These are phyloP conservation scores for Aculops lycopersici DNA, from an alignment of 1,140 invertebrate species.

Conservation along the genomic window DNA sequence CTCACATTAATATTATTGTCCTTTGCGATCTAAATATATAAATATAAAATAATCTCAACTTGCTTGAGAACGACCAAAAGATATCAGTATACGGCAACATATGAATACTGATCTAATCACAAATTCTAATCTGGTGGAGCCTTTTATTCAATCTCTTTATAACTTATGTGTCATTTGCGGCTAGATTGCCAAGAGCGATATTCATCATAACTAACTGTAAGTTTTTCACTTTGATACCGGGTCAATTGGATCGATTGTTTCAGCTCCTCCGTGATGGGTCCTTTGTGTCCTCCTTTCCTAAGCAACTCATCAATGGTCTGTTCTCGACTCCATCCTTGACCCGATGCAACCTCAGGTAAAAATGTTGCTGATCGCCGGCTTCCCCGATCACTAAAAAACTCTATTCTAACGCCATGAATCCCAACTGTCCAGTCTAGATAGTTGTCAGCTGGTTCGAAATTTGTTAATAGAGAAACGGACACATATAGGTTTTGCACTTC, in stretches of 20 bases:
- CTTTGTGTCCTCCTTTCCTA: constrained; percentile 81
- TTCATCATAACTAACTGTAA: constrained; percentile 45
- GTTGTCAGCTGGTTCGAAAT: constrained; percentile 77
- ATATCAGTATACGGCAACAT: no score
- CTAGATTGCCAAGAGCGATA: constrained; percentile 22
- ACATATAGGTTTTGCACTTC: constrained; percentile 70
- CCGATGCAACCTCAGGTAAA: constrained; percentile 75
- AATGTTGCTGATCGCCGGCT: constrained; percentile 83
- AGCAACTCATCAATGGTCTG: constrained; percentile 91
- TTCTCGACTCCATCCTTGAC: constrained; percentile 90
- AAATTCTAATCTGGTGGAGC: no score
- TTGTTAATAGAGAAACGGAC: constrained; percentile 66
- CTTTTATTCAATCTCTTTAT: no score
- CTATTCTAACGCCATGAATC: constrained; percentile 83
- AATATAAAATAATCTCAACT: no score
- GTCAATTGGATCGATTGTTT: constrained; percentile 62
- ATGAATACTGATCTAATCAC: no score
- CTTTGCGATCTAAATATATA: no score
- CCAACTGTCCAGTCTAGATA: constrained; percentile 91
- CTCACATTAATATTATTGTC: no score
- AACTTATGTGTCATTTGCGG: no score
- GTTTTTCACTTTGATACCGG: constrained; percentile 65
- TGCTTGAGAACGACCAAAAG: no score
- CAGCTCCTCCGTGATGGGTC: constrained; percentile 47
- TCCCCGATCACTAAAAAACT: constrained; percentile 80